These are phyloP conservation scores for Ramazzottius varieornatus DNA, from an alignment of 2,888 invertebrate genomes.

Conservation along the genomic window DNA sequence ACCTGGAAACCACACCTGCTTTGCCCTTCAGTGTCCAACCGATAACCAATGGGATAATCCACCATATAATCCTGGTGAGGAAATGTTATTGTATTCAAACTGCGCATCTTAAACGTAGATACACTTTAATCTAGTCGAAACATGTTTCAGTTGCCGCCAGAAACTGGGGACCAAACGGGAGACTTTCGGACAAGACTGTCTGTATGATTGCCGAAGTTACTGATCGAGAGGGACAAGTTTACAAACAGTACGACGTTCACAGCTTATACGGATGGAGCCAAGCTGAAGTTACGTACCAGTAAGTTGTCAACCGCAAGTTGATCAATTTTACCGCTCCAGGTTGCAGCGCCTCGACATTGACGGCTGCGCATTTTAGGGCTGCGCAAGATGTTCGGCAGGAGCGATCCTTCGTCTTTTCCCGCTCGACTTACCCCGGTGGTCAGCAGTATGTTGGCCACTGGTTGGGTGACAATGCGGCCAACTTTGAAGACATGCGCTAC, in stretches of 20 bases:
- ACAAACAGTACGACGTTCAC: conserved; percentile 17
- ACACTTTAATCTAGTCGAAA: no score
- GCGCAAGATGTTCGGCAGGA: conserved; percentile 10
- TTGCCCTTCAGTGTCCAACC: neutral
- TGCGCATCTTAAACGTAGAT: no score
- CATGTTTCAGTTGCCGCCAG: no score
- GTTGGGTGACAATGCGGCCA: neutral
- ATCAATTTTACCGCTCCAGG: no score
- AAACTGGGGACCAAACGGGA: no score
- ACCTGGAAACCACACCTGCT: neutral
- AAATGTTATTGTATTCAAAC: neutral
- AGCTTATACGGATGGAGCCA: conserved; percentile 16
- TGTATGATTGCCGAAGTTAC: conserved; percentile 18
- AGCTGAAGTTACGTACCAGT: conserved; percentile 13
- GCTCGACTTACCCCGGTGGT: conserved; percentile 18
- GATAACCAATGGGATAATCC: neutral
- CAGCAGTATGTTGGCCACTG: conserved; percentile 12
- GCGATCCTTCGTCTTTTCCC: conserved; percentile 16
- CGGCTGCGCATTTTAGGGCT: conserved; percentile 7
- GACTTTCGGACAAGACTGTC: conserved; percentile 15
- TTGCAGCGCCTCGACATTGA: no score
- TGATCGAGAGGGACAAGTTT: conserved; percentile 9
- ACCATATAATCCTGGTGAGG: neutral
- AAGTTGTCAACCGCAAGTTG: no score
- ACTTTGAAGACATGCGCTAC: conserved; percentile 7